Percentiles rank a stretch among this genome's conserved stretches.
Evolutionary conservation across 2,888 invertebrate species (phyloP).

Genomic region (Ceraclea dissimilis): DNA sequence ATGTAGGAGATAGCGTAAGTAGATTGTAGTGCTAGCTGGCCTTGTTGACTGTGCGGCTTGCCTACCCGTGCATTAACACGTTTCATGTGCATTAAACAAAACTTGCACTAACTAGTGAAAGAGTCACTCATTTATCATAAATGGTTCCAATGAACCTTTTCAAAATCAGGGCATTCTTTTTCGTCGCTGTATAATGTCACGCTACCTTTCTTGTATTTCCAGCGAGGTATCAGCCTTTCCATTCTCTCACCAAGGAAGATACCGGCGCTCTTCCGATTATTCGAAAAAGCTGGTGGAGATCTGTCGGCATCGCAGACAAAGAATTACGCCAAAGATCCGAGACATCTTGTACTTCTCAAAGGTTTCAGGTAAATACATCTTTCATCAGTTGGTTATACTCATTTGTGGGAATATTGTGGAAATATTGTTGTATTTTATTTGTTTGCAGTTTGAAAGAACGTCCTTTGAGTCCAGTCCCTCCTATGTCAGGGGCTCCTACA

Average conservation of each 20-base stretch:
- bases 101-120: no score
- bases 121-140: no score
- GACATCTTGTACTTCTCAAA: slow-evolving; percentile 71
- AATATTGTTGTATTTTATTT: not conserved
- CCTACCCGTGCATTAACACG: no score
- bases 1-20: no score
- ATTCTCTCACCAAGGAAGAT: slow-evolving; percentile 85
- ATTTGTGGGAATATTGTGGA: no score
- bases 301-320: slow-evolving; percentile 69
- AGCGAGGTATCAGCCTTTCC: slow-evolving; percentile 77
- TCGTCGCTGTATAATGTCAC: no score
- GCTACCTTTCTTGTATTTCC: no score
- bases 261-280: slow-evolving; percentile 76
- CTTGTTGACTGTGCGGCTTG: no score
- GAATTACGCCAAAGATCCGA: slow-evolving; percentile 84
- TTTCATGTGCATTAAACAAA: no score
- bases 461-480: slow-evolving; percentile 56
- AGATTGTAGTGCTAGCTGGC: no score
- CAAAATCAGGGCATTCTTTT: no score
- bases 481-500: slow-evolving; percentile 34
- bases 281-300: slow-evolving; percentile 87
- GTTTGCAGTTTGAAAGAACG: slow-evolving; percentile 37
- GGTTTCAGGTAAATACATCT: slow-evolving; percentile 52
- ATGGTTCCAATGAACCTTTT: no score
- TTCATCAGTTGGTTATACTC: not conserved